Evolutionary conservation across 2,888 invertebrate species (phyloP).

Genomic region (Serrognathus titanus): DNA sequence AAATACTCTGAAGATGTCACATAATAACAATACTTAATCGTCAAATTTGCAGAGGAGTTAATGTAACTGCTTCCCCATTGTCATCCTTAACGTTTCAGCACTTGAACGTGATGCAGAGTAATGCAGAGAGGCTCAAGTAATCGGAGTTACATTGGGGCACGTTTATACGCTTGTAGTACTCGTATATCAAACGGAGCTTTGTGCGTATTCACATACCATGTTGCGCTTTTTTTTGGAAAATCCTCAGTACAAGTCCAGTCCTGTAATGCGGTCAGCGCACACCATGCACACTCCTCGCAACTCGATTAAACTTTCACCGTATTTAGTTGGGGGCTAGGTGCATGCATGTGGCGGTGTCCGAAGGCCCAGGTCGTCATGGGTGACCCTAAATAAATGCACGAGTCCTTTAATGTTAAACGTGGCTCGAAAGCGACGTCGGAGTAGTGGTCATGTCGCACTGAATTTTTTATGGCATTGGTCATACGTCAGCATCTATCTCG

Average conservation of each 20-base stretch:
- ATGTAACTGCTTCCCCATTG: no score
- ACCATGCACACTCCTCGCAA: constrained; percentile 17
- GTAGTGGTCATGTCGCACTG: constrained; percentile 17
- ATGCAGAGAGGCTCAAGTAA: no score
- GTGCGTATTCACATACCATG: background rate
- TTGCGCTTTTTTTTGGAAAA: background rate
- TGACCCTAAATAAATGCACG: constrained; percentile 26
- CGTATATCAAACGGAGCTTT: no score
- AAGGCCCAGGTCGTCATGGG: constrained; percentile 18
- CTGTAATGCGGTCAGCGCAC: constrained; percentile 2
- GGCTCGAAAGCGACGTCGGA: constrained; percentile 14
- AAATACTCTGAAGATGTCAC: no score
- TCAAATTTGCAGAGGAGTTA: no score
- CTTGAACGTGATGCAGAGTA: no score
- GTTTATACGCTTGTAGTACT: no score
- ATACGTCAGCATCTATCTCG: constrained; percentile 21
- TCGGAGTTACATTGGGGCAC: no score
- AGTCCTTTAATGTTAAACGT: constrained; percentile 25
- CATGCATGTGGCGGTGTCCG: constrained; percentile 13
- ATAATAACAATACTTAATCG: no score
- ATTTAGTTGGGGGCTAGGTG: constrained; percentile 24
- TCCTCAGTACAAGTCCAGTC: background rate
- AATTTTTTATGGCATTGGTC: constrained; percentile 22
- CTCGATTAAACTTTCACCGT: constrained; percentile 31
- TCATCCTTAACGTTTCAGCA: no score